phyloP scores from a whole-genome alignment of 2,888 invertebrate species.

The Synanthedon vespiformis region DNA sequence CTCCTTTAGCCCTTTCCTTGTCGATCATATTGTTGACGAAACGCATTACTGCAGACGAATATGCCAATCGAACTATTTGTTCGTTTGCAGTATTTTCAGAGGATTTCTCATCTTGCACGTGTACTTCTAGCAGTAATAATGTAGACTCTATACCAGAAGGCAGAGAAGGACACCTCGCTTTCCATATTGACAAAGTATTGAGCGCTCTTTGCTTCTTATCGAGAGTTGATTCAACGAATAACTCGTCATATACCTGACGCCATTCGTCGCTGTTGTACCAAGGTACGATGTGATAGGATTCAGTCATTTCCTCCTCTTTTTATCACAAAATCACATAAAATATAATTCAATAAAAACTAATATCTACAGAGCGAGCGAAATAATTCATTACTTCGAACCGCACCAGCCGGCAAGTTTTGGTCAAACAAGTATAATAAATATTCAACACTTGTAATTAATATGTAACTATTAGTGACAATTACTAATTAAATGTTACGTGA shows the following conservation, averaged over 20 bases:
- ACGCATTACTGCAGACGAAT: constrained; percentile 74
- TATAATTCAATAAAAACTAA: too few relatives aligned
- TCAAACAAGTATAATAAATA: too few relatives aligned
- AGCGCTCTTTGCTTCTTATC: constrained; percentile 48
- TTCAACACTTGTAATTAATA: too few relatives aligned
- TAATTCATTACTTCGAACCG: too few relatives aligned
- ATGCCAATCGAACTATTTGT: constrained; percentile 68
- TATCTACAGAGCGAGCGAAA: too few relatives aligned
- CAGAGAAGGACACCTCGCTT: constrained; percentile 64
- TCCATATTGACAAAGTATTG: constrained; percentile 66
- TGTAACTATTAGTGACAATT: too few relatives aligned
- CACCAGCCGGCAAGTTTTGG: too few relatives aligned
- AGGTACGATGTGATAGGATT: constrained; percentile 44
- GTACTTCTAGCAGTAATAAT: constrained; percentile 64
- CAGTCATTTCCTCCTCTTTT: constrained; percentile 22
- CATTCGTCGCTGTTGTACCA: constrained; percentile 66
- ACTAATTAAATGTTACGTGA: too few relatives aligned
- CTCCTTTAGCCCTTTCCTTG: constrained; percentile 60
- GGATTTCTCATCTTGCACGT: constrained; percentile 37
- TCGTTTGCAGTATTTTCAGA: constrained; percentile 27
- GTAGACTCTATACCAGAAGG: constrained; percentile 75
- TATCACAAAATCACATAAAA: too few relatives aligned
- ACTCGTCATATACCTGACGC: constrained; percentile 53
- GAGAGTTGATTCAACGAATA: constrained; percentile 37
- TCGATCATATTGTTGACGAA: constrained; percentile 75